phyloP scores from a whole-genome alignment of 1,140 invertebrate genomes.

The Leptopilina boulardi region DNA sequence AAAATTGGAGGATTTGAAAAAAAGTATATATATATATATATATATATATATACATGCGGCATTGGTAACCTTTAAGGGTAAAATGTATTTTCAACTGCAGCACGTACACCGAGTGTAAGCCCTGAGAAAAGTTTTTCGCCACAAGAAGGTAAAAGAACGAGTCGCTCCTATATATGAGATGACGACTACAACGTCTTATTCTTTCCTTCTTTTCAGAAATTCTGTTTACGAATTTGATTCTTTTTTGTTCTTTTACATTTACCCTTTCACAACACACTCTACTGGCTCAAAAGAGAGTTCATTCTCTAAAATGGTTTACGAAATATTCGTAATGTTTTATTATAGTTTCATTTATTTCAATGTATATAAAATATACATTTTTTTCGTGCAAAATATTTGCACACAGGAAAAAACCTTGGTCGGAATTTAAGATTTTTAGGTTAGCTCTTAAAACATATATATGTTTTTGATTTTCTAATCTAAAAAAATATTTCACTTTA shows the following conservation, averaged over 20 bases:
- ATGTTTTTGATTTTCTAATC: no score
- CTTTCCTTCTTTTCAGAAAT: neutral
- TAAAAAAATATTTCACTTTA: no score
- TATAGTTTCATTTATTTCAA: neutral
- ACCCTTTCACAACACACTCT: slow-evolving; percentile 10
- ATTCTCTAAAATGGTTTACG: neutral
- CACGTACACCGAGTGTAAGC: slow-evolving; percentile 1
- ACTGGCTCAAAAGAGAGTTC: neutral
- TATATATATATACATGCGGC: no score
- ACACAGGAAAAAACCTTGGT: no score
- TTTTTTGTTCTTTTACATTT: neutral
- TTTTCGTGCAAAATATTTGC: no score
- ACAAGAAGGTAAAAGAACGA: neutral
- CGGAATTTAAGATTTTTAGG: no score
- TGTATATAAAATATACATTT: no score
- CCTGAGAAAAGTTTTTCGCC: neutral
- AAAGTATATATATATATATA: no score
- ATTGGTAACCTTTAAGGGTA: neutral
- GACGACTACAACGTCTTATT: neutral
- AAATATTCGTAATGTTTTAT: neutral
- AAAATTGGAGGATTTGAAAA: neutral
- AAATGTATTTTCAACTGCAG: slow-evolving; percentile 1
- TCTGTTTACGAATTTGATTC: slow-evolving; percentile 17
- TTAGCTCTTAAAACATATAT: no score
- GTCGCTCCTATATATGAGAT: neutral